Conservation (phyloP, 2,113 vertebrate genomes). For the Pterocles orientalis region DNA sequence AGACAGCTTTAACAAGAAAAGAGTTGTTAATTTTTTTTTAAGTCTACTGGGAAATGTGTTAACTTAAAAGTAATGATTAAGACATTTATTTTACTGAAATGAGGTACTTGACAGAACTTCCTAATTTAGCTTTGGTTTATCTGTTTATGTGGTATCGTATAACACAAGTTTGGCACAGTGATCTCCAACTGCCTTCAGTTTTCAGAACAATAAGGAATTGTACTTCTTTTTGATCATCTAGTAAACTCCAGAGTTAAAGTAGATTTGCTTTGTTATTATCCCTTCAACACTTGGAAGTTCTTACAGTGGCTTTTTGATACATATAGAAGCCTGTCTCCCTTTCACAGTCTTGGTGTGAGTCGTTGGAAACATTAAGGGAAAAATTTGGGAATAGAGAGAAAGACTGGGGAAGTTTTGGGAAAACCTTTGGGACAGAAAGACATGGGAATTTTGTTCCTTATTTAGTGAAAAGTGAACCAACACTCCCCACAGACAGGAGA, state of each 20-base stretch:
- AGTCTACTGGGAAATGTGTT: background rate
- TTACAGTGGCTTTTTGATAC: background rate
- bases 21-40: background rate
- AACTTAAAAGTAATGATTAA: constrained; percentile 1
- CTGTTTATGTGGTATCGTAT: background rate
- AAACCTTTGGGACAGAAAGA: background rate
- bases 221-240: background rate
- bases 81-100: constrained; percentile 4
- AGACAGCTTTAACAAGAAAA: background rate
- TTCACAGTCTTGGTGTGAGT: background rate
- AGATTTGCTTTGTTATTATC: background rate
- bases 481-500: background rate
- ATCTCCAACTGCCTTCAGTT: background rate
- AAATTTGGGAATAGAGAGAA: background rate
- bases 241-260: background rate
- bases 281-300: background rate
- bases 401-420: background rate
- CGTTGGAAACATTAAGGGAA: background rate
- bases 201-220: background rate
- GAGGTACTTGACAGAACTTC: background rate
- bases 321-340: background rate
- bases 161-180: background rate
- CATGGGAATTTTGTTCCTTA: background rate
- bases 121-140: background rate
- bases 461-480: background rate